These are phyloP conservation scores for Prunella himalayana DNA, from an alignment of 2,113 vertebrate species.

Conservation along the genomic window DNA sequence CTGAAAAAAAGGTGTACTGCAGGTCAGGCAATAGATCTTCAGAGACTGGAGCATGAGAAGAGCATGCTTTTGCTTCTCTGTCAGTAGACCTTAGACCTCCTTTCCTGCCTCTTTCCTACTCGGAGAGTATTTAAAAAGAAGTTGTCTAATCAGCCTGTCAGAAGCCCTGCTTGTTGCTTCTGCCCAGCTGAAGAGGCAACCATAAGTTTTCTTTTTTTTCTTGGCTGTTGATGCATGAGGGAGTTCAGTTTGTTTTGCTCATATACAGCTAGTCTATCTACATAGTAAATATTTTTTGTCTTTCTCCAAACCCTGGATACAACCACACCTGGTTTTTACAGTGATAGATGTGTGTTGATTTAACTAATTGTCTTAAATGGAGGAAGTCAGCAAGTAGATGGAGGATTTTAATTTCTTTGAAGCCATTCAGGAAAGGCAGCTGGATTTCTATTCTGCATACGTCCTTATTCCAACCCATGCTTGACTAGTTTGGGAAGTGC, in stretches of 20 bases:
- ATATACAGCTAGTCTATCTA: background rate
- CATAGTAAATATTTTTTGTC: background rate
- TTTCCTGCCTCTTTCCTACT: background rate
- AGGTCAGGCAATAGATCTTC: background rate
- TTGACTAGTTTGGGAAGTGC: background rate
- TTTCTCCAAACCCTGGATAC: background rate
- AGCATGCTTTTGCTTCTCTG: background rate
- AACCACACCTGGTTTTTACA: background rate
- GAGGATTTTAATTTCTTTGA: conserved; percentile 1
- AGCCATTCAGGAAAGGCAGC: background rate
- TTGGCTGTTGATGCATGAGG: background rate
- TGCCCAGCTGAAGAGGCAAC: background rate
- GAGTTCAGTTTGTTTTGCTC: background rate
- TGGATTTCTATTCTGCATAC: background rate
- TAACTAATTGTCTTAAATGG: background rate
- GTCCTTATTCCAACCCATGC: background rate
- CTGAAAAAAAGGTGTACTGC: background rate
- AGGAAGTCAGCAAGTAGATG: background rate
- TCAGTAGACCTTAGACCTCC: background rate
- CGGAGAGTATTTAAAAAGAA: background rate
- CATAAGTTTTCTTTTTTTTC: background rate
- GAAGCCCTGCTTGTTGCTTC: background rate
- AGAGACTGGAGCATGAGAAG: background rate
- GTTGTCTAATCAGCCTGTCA: background rate
- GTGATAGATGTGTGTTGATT: background rate